phyloP scores from a whole-genome alignment of 2,797 vertebrate genomes.

The Phrynocephalus vlangalii region DNA sequence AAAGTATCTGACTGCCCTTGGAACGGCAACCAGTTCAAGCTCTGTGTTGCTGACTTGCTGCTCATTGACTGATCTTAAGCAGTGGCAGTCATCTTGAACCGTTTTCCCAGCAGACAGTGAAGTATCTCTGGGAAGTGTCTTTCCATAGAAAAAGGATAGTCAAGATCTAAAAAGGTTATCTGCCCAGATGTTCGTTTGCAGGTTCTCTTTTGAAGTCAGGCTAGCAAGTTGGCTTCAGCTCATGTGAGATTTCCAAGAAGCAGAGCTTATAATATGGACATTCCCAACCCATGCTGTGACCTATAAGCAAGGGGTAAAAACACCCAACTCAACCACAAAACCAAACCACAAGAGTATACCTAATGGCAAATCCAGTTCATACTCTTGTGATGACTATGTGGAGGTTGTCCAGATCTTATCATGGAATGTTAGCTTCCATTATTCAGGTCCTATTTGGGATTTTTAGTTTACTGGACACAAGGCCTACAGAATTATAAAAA shows the following conservation, averaged over 20 bases:
- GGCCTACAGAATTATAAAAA: no score
- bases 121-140: background rate
- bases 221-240: constrained; percentile 12
- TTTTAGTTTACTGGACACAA: no score
- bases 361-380: background rate
- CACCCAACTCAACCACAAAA: no score
- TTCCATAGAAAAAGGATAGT: background rate
- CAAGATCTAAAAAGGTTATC: background rate
- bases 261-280: background rate
- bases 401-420: background rate
- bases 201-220: background rate
- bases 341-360: no score
- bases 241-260: constrained; percentile 1
- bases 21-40: background rate
- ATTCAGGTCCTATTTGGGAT: no score
- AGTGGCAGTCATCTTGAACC: background rate
- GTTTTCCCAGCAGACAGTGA: background rate
- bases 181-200: constrained; percentile 24
- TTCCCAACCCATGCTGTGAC: background rate
- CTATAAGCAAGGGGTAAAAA: background rate
- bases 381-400: background rate
- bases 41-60: background rate
- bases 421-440: background rate
- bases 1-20: background rate
- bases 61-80: background rate